phyloP scores from a whole-genome alignment of 2,888 invertebrate species.

The Agriopis aurantiaria region DNA sequence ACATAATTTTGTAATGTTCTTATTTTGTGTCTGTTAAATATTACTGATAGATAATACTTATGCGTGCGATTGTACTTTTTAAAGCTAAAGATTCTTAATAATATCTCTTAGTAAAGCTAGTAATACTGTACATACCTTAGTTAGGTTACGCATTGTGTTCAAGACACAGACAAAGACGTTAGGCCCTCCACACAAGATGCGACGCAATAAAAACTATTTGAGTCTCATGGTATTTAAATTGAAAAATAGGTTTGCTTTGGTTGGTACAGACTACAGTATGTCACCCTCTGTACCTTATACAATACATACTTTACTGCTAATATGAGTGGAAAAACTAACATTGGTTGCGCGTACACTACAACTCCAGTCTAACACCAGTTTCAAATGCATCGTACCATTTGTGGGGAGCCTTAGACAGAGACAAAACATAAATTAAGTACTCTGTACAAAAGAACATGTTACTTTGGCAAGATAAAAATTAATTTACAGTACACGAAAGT shows the following conservation, averaged over 20 bases:
- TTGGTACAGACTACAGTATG: too few species aligned
- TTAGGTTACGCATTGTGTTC: constrained; percentile 67
- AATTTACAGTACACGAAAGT: constrained; percentile 53
- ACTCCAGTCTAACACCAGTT: neutral
- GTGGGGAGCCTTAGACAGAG: constrained; percentile 45
- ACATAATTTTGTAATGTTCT: too few species aligned
- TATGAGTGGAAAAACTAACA: too few species aligned
- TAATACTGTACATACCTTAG: constrained; percentile 84
- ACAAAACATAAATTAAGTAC: constrained; percentile 59
- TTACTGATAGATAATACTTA: neutral
- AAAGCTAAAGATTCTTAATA: constrained; percentile 57
- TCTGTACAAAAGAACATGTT: constrained; percentile 67
- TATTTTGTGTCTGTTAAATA: too few species aligned
- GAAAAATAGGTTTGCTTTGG: too few species aligned
- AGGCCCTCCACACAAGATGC: neutral
- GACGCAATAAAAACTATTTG: constrained; percentile 1
- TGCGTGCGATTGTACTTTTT: constrained; percentile 54
- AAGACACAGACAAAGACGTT: constrained; percentile 49
- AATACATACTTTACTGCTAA: too few species aligned
- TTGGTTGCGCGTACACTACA: neutral
- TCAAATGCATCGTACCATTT: neutral
- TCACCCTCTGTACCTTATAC: too few species aligned
- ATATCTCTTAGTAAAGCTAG: constrained; percentile 82
- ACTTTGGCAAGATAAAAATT: constrained; percentile 79
- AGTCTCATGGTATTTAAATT: neutral